Conservation (phyloP, 53 echinoderm and acorn worm genomes). For the Glandiceps talaboti region DNA sequence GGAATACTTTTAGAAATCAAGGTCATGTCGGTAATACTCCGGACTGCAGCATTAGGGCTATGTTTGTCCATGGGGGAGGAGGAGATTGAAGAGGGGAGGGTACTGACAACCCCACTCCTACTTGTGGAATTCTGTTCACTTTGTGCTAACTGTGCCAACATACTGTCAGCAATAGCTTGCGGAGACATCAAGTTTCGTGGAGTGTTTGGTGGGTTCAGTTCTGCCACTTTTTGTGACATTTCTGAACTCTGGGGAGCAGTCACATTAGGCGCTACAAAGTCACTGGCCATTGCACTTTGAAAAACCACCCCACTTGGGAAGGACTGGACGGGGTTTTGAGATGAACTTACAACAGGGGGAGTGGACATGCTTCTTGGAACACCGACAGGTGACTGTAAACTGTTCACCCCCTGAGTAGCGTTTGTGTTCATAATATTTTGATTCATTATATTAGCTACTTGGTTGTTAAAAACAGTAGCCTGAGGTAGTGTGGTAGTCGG, state of each 20-base stretch:
- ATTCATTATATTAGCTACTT: not conserved
- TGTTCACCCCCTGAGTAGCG: not conserved
- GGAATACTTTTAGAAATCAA: not conserved
- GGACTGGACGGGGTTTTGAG: not conserved
- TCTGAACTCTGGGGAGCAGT: constrained; percentile 87
- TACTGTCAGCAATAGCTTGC: constrained; percentile 96
- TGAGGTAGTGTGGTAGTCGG: not conserved
- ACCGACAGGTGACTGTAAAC: not conserved
- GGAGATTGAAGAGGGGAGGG: no score
- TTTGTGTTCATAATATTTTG: not conserved
- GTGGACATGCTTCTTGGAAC: not conserved
- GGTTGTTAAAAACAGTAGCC: not conserved
- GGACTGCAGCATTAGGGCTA: not conserved
- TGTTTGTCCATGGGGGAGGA: not conserved
- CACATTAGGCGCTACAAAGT: constrained; percentile 91
- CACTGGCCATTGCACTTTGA: constrained; percentile 10
- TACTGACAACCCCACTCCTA: no score
- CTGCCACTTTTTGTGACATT: constrained; percentile 88
- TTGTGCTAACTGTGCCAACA: constrained; percentile 91
- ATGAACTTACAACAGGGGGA: not conserved
- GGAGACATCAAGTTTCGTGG: constrained; percentile 79
- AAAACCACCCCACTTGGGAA: not conserved
- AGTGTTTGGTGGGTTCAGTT: constrained; percentile 63
- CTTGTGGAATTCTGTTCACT: constrained; percentile 14
- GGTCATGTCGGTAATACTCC: not conserved